Base-by-base conservation (phyloP, 2,113 vertebrate genomes). In the Paramisgurnus dabryanus region DNA sequence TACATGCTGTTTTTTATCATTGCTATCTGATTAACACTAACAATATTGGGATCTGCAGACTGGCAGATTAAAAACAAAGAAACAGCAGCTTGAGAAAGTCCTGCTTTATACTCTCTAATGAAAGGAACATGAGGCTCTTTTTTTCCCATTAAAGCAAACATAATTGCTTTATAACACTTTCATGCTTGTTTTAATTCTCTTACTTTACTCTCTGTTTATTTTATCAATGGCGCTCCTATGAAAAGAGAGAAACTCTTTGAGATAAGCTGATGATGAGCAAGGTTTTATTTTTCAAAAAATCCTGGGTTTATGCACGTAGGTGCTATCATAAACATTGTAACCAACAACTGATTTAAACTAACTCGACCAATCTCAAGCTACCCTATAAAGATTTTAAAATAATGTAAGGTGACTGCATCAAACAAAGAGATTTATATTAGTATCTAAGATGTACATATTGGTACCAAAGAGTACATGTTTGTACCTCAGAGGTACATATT, bases 1-100 rank as follows among this genome's bases (percentile, higher is more conserved):
- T 76, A 73, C 70, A 65, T 45, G 9, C 68, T 55, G 68, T 7
- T 70, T 67, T 86, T 80, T 78, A 79, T 84, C 67, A 78, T 83
- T 87, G 78, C 84, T 82, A 84, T 83, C 85, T 60, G 76, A 82
- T 88, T 85, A 90, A 91, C 82, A 83, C 69, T 58, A 67, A 22
- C 39, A 69, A 84, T 86, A 88, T 67, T 40, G 82, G 41, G 41
- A 84, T 74, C 79, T n/a, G 41, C 45, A 34, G 27, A 34, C 27
- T 10, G 41, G 67, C 73, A 88, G 84, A 89, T 90, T 87, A 89
- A 78, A 83, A 78, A 70, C 85, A 88, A 90, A 89, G 80, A 87
- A 89, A 87, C 86, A 89, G 74, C 85, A 90, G 84, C 84, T 87
- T 86, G 72, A 87, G 76, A 87, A 87, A 80, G 78, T 67, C 49